Evolutionary conservation across 2,888 invertebrate species (phyloP).

Genomic region (Melinaea marsaeus): DNA sequence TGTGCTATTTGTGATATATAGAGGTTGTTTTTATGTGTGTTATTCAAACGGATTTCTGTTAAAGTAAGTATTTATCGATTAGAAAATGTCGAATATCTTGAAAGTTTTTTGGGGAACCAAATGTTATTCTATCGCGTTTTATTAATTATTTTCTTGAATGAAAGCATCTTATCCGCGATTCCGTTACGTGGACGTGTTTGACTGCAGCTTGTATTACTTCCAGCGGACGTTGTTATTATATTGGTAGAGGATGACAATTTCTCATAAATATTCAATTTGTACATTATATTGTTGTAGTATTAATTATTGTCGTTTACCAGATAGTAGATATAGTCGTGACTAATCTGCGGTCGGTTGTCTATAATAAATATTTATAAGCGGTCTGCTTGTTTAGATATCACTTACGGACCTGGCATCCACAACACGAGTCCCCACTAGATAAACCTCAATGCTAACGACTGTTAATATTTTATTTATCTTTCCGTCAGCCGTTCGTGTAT

Average conservation of each 20-base stretch:
- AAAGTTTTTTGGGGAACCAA: conserved; percentile 25
- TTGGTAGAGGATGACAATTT: conserved; percentile 15
- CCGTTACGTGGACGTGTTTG: conserved; percentile 67
- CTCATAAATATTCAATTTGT: conserved; percentile 30
- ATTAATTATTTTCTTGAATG: conserved; percentile 38
- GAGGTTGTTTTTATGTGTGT: conserved; percentile 16
- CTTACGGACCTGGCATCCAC: conserved; percentile 19
- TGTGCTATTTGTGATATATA: conserved; percentile 18
- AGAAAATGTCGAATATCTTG: conserved; percentile 15
- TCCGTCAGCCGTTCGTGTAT: no score
- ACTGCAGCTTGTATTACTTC: conserved; percentile 40
- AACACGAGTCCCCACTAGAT: conserved; percentile 5
- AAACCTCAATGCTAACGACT: neutral
- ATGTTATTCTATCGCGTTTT: conserved; percentile 25
- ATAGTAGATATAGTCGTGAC: conserved; percentile 24
- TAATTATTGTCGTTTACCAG: conserved; percentile 14
- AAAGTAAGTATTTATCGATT: conserved; percentile 17
- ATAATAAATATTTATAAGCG: conserved; percentile 35
- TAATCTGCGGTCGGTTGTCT: conserved; percentile 31
- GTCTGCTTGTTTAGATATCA: conserved; percentile 31
- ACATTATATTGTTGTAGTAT: conserved; percentile 13
- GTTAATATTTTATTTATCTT: neutral
- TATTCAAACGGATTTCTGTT: conserved; percentile 16
- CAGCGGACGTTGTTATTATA: neutral
- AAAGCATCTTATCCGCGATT: conserved; percentile 56